Conservation (phyloP, 2,888 invertebrate genomes). For the Drosophila seclusa region DNA sequence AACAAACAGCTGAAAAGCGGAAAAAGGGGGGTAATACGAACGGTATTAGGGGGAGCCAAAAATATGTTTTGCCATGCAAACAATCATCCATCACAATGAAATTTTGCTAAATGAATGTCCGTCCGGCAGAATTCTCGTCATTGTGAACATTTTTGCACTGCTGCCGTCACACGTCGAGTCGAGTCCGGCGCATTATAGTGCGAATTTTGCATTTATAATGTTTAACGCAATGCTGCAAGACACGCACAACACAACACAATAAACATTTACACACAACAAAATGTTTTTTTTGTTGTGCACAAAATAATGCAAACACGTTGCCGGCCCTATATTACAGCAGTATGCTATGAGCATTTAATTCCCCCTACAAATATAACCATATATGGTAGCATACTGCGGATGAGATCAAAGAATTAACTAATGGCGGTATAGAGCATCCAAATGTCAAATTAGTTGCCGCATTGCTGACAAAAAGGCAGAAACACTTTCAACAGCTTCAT, state of each 20-base stretch:
- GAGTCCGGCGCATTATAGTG: slow-evolving; percentile 67
- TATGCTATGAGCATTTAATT: slow-evolving; percentile 15
- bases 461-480: neutral
- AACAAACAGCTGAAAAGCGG: neutral
- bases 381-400: neutral
- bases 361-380: neutral
- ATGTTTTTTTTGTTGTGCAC: slow-evolving; percentile 58
- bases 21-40: neutral
- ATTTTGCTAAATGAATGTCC: slow-evolving; percentile 38
- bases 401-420: neutral
- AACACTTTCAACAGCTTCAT: neutral
- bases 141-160: slow-evolving; percentile 60
- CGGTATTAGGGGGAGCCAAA: slow-evolving; percentile 33
- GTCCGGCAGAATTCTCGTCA: slow-evolving; percentile 32
- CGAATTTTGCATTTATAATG: slow-evolving; percentile 80
- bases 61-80: slow-evolving; percentile 72
- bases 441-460: neutral
- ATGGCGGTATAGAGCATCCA: neutral
- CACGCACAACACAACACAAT: slow-evolving; percentile 20
- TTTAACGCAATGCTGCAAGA: slow-evolving; percentile 41
- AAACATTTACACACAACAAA: slow-evolving; percentile 29
- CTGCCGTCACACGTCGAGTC: slow-evolving; percentile 10
- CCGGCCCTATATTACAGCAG: slow-evolving; percentile 3
- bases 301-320: slow-evolving; percentile 41
- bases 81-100: slow-evolving; percentile 77